Evolutionary conservation across 2,888 invertebrate species (phyloP), one percentile per base, ranked within the genome.

Genomic region (Xanthorhoe spadicearia): DNA sequence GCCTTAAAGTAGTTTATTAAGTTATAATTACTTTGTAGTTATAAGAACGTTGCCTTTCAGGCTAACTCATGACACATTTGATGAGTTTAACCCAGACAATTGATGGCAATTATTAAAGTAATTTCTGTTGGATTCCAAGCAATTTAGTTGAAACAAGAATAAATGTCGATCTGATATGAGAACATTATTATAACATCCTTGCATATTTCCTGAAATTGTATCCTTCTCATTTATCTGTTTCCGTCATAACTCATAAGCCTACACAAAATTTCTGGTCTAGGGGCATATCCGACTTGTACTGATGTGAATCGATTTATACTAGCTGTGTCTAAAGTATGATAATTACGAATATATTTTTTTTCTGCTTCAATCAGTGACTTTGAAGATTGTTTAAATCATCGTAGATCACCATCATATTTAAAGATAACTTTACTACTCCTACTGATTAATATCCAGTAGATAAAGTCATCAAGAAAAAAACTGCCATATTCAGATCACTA

Each of bases 71-170:
- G 72, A 75, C 68, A 66, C 51, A 57, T 51, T 65, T 63, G 60
- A 61, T 56, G 72, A 63, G 73, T 76, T 75, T 75, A 77, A 76
- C 74, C 61, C 68, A 71, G 66, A 71, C 80, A 82, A 81, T 82
- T 83, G 80, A 70, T 71, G 69, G 55, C 77, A 82, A 80, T 82
- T 77, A 80, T 72, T 68, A 70, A 75, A 75, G 66, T 72, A 71
- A 76, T 72, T 74, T 73, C 56, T 58, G 65, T 46, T 54, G 50
- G 32, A 59, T 67, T 56, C 60, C 61, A 46, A 64, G 53, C 48
- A 64, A 57, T 69, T 63, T 49, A 19, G 50, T 66, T 46, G n/a
- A 61, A 19, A 19, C 18, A 48, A 1, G 28, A 6, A 48, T 57
- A 13, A 28, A n/a, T 13, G 51, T 38, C 17, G 6, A 38, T 50